A percentile compares a stretch with the other conserved stretches of the same genome.
These are phyloP conservation scores for Harmothoe impar DNA, from an alignment of 2,888 invertebrate genomes.

Conservation along the genomic window DNA sequence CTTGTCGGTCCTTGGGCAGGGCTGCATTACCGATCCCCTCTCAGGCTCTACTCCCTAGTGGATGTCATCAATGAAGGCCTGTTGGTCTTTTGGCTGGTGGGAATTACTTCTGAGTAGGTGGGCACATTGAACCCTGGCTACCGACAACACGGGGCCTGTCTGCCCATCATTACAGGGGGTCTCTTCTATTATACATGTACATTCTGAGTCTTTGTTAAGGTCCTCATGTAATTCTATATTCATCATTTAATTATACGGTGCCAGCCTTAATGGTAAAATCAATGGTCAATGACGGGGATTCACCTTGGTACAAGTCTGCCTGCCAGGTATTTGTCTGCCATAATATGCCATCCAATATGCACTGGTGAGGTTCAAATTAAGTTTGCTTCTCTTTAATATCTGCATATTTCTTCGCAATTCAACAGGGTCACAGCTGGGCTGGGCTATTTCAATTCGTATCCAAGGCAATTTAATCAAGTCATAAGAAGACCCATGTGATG, in stretches of 20 bases:
- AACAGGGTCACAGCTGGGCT: too few relatives aligned
- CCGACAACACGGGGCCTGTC: not conserved
- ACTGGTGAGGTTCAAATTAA: too few relatives aligned
- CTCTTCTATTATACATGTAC: not conserved
- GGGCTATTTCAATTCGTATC: too few relatives aligned
- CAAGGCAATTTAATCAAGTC: not conserved
- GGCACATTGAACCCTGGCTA: not conserved
- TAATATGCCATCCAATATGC: too few relatives aligned
- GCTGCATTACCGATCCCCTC: constrained; percentile 17
- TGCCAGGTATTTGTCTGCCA: too few relatives aligned
- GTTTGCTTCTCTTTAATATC: too few relatives aligned
- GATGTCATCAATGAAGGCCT: constrained; percentile 29
- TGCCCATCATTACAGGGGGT: not conserved
- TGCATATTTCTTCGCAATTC: too few relatives aligned
- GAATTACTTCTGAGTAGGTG: constrained; percentile 11
- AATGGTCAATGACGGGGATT: not conserved
- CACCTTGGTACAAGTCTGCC: too few relatives aligned
- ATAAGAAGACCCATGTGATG: not conserved
- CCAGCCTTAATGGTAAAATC: not conserved
- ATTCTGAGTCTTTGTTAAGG: not conserved
- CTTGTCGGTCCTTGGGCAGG: not conserved
- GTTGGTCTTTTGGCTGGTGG: not conserved
- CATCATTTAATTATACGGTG: not conserved
- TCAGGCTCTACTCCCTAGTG: not conserved
- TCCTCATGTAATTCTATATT: not conserved